Base-by-base conservation (phyloP, 1,140 invertebrate genomes). In the Carcinoscorpius rotundicauda region DNA sequence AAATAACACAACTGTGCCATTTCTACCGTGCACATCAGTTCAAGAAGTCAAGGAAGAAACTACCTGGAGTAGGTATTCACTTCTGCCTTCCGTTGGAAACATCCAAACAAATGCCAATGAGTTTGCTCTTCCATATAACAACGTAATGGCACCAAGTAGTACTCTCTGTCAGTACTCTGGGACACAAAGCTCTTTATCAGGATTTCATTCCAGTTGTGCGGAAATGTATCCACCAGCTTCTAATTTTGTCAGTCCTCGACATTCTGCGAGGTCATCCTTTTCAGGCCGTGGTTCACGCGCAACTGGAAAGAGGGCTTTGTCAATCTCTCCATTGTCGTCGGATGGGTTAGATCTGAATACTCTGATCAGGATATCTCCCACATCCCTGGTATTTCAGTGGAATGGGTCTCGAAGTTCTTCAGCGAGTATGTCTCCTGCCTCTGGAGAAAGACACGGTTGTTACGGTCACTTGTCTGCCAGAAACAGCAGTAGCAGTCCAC, bases 381-480 rank as follows among this genome's bases (percentile, higher is more conserved):
- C 93, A 70, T 95, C 92, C 52, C 77, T 97, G 64, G 87, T 88
- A 48, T 29, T 29, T 29, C 90, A 90, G 10, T 69, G 68, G 8
- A 64, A 60, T 52, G 70, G 68, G 9, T 91, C 89, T 73, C 29
- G 29, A 29, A 62, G 64, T n/a, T 68, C 67, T 4, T 62, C 60
- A 9, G 62, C 66, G 6, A 29, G n/a, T 29, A 62, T 63, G 5
- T 63, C 62, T 4, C 51, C 62, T 11, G 29, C 29, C 29, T 29
- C 29, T 29, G 29, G 29, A 29, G 29, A 29, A 29, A 29, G 29
- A 29, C 29, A 29, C 29, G 92, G 93, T 10, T 93, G 91, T 64
- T 95, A 95, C 78, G 93, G 92, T n/a, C 93, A 97, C 78, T 83
- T 97, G 66, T 93, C 91, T 62, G 90, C 91, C 69, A 90, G 89